Evolutionary conservation across 2,888 invertebrate genomes (phyloP).

Genomic region (Bruchidius siliquastri): DNA sequence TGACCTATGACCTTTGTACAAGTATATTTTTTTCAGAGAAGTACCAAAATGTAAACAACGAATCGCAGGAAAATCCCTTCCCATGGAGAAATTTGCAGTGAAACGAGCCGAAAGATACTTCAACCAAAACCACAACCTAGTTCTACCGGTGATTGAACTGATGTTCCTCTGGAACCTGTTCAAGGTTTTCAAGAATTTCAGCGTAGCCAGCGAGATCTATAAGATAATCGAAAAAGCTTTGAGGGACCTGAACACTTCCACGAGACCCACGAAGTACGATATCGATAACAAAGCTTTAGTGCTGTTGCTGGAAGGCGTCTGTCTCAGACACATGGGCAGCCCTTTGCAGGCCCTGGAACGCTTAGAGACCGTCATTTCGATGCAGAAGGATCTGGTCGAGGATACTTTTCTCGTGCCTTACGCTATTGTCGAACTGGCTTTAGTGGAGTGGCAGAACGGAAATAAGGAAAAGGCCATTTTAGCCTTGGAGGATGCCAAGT

Average conservation of each 20-base stretch:
- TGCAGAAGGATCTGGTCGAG: constrained; percentile 70
- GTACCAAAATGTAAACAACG: constrained; percentile 80
- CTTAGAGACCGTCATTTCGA: constrained; percentile 56
- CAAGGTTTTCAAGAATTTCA: constrained; percentile 68
- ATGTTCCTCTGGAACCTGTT: constrained; percentile 93
- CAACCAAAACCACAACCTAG: constrained; percentile 65
- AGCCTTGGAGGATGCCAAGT: constrained; percentile 81
- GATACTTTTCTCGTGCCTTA: constrained; percentile 84
- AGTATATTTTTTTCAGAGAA: constrained; percentile 51
- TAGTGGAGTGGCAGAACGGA: constrained; percentile 69
- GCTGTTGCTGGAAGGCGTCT: constrained; percentile 76
- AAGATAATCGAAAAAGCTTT: constrained; percentile 58
- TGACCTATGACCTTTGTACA: no score
- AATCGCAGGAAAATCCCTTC: constrained; percentile 93
- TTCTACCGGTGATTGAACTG: constrained; percentile 82
- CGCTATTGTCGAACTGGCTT: constrained; percentile 78
- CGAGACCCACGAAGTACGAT: constrained; percentile 51
- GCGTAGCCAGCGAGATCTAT: constrained; percentile 57
- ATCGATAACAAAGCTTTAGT: constrained; percentile 72
- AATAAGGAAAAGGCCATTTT: constrained; percentile 63
- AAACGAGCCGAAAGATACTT: constrained; percentile 77
- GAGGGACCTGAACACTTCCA: constrained; percentile 32
- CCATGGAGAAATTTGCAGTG: constrained; percentile 95
- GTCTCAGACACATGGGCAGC: constrained; percentile 73
- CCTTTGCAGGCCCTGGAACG: constrained; percentile 74